Evolutionary conservation across 2,888 invertebrate species (phyloP), one percentile per base, ranked within the genome.

Genomic region (Monochamus alternatus): DNA sequence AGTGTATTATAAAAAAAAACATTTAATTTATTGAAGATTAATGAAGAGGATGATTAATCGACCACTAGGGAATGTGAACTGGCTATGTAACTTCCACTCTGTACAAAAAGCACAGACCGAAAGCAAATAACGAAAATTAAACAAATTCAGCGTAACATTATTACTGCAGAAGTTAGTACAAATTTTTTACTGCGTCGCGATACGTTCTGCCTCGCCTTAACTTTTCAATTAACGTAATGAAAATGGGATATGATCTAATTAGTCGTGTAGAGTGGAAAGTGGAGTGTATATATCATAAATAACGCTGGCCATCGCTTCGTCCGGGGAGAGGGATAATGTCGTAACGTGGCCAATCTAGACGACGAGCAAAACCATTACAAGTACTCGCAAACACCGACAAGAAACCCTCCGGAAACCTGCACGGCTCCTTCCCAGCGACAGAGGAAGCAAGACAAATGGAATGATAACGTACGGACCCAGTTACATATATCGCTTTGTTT

Each of bases 401-500:
- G 58, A 74, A 74, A 63, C 74, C 67, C 63, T 67, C 74, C 74
- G 69, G 74, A 74, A 69, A 55, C 68, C 63, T 52, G 63, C 63
- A 63, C 67, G 14, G 67, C 60, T 67, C 62, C 73, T 71, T 63
- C 51, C 44, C 7, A 75, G 71, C 73, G 68, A 71, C 74, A 73
- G 75, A 86, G 87, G 86, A 87, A 86, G 82, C 82, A 83, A 82
- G 85, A 86, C 87, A 85, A 87, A 87, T 86, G 85, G 84, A 86
- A 86, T 83, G 86, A 87, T 86, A 86, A 85, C 85, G 84, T 83
- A 75, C 79, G 80, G 82, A 82, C 81, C 85, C 81, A 82, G 82
- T 84, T 85, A 83, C 84, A 84, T 84, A 85, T 87, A 87, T 88
- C 87, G 86, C 86, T 84, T 85, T 86, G 86, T 87, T 87, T 87